phyloP scores from a whole-genome alignment of 2,888 invertebrate genomes.

The Drosophila histrio region DNA sequence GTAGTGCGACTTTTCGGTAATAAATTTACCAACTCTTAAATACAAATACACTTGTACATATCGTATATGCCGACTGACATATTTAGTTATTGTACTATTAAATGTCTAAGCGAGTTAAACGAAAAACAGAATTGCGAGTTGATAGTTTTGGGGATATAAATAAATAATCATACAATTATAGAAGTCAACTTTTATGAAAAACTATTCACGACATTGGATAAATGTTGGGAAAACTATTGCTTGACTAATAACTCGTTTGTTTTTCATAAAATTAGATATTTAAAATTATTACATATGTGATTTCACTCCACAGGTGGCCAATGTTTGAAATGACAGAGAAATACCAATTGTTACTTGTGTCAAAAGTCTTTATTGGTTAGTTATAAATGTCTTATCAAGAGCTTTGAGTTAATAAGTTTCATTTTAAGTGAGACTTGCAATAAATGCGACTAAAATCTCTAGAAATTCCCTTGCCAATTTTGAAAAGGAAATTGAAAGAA shows the following conservation, averaged over 20 bases:
- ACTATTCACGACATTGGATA: too few relatives aligned
- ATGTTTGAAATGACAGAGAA: not conserved
- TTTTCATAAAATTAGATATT: too few relatives aligned
- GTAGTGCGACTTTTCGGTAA: constrained; percentile 30
- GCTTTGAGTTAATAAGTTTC: too few relatives aligned
- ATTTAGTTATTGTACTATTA: not conserved
- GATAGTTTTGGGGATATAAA: not conserved
- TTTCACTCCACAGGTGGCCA: too few relatives aligned
- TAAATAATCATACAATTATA: not conserved
- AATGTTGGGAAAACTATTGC: too few relatives aligned
- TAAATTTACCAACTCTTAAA: constrained; percentile 51
- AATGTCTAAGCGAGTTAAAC: not conserved
- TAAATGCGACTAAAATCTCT: not conserved
- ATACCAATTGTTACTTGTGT: too few relatives aligned
- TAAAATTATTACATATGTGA: too few relatives aligned
- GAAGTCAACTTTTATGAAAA: not conserved
- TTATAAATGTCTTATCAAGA: too few relatives aligned
- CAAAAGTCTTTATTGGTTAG: too few relatives aligned
- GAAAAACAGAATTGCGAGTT: not conserved
- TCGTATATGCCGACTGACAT: not conserved
- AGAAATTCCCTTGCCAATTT: not conserved
- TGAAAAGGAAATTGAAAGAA: not conserved
- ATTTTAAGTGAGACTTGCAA: too few relatives aligned
- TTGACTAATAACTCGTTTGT: too few relatives aligned
- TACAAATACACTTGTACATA: not conserved